Evolutionary conservation across 2,888 invertebrate species (phyloP), one percentile per base, ranked within the genome.

Genomic region (Cantharis lateralis): DNA sequence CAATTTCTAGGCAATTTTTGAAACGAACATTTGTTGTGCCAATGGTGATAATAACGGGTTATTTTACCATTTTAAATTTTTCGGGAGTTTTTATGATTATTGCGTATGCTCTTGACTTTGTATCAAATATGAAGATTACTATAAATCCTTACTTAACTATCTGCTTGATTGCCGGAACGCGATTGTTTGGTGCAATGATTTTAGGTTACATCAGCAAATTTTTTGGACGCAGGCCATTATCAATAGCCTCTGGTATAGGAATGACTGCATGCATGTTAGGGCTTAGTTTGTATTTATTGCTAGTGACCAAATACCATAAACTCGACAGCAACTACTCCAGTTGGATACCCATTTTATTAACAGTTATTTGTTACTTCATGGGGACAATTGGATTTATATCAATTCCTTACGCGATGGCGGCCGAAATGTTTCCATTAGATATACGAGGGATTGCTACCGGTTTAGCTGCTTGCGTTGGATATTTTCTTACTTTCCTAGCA

Each of bases 151-250:
- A 20, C 7, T n/a, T 66, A 2, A 2, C 24, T 24, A 66, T 66
- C 24, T 20, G 20, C 7, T 20, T 24, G 11, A 20, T 20, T 20
- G n/a, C 10, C 3, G 16, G 18, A 0, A 66, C 2, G 10, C 15
- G 11, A 20, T 15, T 66, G 1, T 13, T 66, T 13, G 9, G 9
- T 16, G 18, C 20, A 13, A 20, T 66, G 9, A 10, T 9, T 66
- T 18, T 66, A 24, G 64, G 64, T 1, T 15, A n/a, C 3, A 20
- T 66, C 3, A 66, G 91, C 2, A 91, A 91, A 71, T 87, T 86
- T 64, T 90, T 89, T 66, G 93, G 93, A 0, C 86, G 93, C 68
- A 85, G 91, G 70, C 87, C 90, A 2, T 88, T 93, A 0, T 89
- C 93, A 0, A 87, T 92, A 7, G 76, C 90, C 32, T 92, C 92